A percentile compares a stretch with the other conserved stretches of the same genome.
phyloP scores from a whole-genome alignment of 1,140 invertebrate species.

The Melipona quadrifasciata region DNA sequence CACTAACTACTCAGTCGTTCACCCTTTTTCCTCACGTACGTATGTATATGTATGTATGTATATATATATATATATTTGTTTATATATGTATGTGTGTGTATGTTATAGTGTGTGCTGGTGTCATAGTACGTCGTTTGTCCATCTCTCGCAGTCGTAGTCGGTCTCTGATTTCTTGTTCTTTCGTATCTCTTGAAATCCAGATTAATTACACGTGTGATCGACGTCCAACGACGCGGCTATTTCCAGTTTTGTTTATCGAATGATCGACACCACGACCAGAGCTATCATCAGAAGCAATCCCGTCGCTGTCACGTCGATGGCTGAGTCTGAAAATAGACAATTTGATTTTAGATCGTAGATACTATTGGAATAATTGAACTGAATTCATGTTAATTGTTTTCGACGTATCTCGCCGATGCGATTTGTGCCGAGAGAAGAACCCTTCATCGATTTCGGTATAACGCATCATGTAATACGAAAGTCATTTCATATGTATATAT shows the following conservation, averaged over 20 bases:
- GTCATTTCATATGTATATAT: too few relatives aligned
- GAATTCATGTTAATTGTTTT: too few relatives aligned
- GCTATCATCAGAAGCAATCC: conserved; percentile 64
- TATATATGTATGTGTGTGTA: conserved; percentile 33
- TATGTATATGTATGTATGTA: background rate
- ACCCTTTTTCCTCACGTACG: conserved; percentile 56
- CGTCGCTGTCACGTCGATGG: conserved; percentile 53
- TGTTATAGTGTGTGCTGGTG: conserved; percentile 32
- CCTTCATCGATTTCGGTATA: too few relatives aligned
- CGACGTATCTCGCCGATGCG: too few relatives aligned
- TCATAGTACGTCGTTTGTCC: background rate
- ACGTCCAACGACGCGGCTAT: conserved; percentile 24
- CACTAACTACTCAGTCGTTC: conserved; percentile 76
- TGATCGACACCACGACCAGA: conserved; percentile 69
- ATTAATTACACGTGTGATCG: conserved; percentile 47
- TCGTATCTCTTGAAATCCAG: conserved; percentile 51
- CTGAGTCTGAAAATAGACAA: conserved; percentile 62
- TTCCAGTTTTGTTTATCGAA: conserved; percentile 69
- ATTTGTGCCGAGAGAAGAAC: too few relatives aligned
- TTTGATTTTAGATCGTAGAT: background rate
- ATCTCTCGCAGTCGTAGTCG: background rate
- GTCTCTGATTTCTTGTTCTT: conserved; percentile 22
- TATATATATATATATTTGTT: background rate
- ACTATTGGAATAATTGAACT: background rate
- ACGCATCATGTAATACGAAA: too few relatives aligned